These are phyloP conservation scores for Holcopasites calliopsidis DNA, from an alignment of 1,140 invertebrate species.

Conservation along the genomic window DNA sequence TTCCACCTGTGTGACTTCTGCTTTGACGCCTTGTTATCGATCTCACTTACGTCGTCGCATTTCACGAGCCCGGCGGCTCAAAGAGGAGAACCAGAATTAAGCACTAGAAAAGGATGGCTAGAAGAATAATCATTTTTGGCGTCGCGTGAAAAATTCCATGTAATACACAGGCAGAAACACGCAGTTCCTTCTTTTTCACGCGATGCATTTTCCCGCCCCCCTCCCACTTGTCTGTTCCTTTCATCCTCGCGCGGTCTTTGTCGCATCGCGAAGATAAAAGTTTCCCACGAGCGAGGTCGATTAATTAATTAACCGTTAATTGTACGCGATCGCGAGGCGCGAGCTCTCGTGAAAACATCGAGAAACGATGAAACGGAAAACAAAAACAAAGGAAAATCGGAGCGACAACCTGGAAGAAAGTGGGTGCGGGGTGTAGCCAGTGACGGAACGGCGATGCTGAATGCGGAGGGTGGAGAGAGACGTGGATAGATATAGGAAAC, in stretches of 20 bases:
- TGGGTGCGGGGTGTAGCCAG: not conserved
- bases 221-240: not conserved
- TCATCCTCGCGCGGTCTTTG: not conserved
- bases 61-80: slow-evolving; percentile 24
- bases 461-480: slow-evolving; percentile 39
- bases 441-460: not conserved
- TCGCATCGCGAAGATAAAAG: too few species aligned
- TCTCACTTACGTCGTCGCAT: slow-evolving; percentile 34
- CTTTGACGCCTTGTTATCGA: slow-evolving; percentile 22
- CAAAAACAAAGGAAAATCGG: slow-evolving; percentile 10
- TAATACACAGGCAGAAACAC: too few species aligned
- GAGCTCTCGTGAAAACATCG: slow-evolving; percentile 37
- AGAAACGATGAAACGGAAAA: slow-evolving; percentile 27
- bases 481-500: slow-evolving; percentile 43
- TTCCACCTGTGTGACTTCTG: slow-evolving; percentile 10
- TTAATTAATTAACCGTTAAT: slow-evolving; percentile 70
- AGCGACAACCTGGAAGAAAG: slow-evolving; percentile 36
- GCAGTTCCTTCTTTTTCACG: not conserved
- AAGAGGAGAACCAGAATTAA: slow-evolving; percentile 10
- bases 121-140: too few species aligned
- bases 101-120: not conserved
- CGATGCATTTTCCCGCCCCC: too few species aligned
- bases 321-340: slow-evolving; percentile 48
- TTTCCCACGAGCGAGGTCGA: slow-evolving; percentile 9
- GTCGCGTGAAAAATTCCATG: too few species aligned